Evolutionary conservation across 2,113 vertebrate genomes (phyloP).

Genomic region (Tricholaema leucomelas): DNA sequence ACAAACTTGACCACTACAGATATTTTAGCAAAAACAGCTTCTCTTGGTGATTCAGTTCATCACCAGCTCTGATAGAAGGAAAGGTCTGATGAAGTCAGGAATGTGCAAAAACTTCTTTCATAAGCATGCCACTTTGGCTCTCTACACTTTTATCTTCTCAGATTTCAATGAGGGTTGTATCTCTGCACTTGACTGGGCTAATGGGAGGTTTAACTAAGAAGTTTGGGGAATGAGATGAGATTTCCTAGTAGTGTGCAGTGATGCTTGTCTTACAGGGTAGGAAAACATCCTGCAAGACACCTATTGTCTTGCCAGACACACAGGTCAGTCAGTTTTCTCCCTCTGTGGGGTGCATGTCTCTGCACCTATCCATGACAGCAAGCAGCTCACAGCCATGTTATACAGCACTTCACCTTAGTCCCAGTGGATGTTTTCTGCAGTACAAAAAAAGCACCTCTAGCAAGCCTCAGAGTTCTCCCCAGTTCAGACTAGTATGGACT

Average conservation of each 20-base stretch:
- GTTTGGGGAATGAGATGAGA: neutral
- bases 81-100: neutral
- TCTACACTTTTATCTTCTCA: too few species aligned
- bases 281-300: neutral
- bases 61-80: neutral
- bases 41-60: neutral
- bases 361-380: fast-evolving
- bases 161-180: neutral
- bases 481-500: neutral
- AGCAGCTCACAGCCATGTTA: neutral
- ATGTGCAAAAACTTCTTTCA: neutral
- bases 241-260: neutral
- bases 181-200: neutral
- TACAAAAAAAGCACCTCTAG: neutral
- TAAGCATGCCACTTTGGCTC: neutral
- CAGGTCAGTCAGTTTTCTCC: neutral
- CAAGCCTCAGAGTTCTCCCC: neutral
- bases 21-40: neutral
- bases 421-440: neutral
- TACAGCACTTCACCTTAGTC: neutral
- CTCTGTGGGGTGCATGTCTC: neutral
- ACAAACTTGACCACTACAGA: neutral
- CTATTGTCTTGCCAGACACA: neutral
- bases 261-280: neutral
- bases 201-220: neutral